Evolutionary conservation across 2,797 vertebrate species (phyloP), one percentile per base, ranked within the genome.

Genomic region (Gambelia wislizenii): DNA sequence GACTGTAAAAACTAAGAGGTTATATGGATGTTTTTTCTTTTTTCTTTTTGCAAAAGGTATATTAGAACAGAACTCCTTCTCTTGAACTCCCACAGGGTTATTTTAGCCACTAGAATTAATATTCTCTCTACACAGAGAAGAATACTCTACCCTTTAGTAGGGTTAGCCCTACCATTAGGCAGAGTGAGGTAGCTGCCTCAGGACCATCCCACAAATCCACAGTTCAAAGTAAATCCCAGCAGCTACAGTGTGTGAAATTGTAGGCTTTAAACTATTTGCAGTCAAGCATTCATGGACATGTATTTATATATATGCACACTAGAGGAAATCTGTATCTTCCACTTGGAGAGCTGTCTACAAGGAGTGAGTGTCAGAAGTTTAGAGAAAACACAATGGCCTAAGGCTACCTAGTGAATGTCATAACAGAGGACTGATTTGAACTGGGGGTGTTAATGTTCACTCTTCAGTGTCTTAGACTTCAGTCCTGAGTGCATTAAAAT

Each of bases 21-120:
- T 78, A 30, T 52, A 16, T 84, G 33, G 42, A 25, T 54, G 56
- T 82, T 61, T 61, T 56, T 84, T 22, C 47, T 82, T 61, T 61
- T 56, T 84, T 22, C 47, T 70, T 84, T 52, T 47, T 36, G 64
- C n/a, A 47, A 52, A 69, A 84, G 33, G 72, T 72, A 36, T 72
- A 70, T 42, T 27, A 52, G 49, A 52, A 84, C 84, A 52, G 39
- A 42, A 36, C 39, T 0, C 0, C 39, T 87, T 85, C 59, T 88
- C 91, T 75, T 86, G 42, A 83, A 83, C 81, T 69, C 36, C 89
- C 42, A 18, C 16, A 13, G 2, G 0, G 64, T 61, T 72, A 69
- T 22, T 39, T 39, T 82, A 90, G 61, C 61, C 84, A 61, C 81
- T 81, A 72, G 47, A 88, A 88, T 16, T 25, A 52, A 49, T 56